A percentile compares a stretch with the other conserved stretches of the same genome.
Evolutionary conservation across 2,113 vertebrate species (phyloP).

Genomic region (Petroica traversi): DNA sequence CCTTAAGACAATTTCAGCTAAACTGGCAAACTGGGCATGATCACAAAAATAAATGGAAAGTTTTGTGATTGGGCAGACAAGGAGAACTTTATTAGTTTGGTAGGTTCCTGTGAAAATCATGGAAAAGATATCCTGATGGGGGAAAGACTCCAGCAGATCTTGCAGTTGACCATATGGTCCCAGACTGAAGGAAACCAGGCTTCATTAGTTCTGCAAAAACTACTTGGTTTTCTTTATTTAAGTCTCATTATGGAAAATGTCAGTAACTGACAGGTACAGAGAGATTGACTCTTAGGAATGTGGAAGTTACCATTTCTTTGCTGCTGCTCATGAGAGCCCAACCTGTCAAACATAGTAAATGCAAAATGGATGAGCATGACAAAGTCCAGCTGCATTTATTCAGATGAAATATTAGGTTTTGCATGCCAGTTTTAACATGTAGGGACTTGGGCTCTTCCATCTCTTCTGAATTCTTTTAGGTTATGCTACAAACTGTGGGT

Average conservation of each 20-base stretch:
- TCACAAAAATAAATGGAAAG: neutral
- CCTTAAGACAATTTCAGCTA: neutral
- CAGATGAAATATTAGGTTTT: neutral
- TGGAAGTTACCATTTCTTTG: neutral
- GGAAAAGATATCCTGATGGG: neutral
- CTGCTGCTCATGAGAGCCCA: neutral
- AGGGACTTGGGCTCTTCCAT: neutral
- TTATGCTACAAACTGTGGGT: neutral
- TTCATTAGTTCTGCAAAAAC: neutral
- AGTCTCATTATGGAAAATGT: neutral
- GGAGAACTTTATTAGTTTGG: neutral
- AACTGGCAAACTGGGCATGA: neutral
- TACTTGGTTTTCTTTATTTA: neutral
- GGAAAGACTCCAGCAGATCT: neutral
- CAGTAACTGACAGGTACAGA: neutral
- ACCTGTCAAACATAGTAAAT: neutral
- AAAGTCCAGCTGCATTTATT: neutral
- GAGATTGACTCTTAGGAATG: neutral
- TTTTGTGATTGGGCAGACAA: neutral
- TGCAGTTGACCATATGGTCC: neutral
- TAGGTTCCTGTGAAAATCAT: neutral
- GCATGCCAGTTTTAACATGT: neutral
- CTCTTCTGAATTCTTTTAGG: neutral
- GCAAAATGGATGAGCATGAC: neutral
- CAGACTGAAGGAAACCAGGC: neutral